Conservation (phyloP, 2,888 invertebrate genomes). For the Stenodera caucasica region DNA sequence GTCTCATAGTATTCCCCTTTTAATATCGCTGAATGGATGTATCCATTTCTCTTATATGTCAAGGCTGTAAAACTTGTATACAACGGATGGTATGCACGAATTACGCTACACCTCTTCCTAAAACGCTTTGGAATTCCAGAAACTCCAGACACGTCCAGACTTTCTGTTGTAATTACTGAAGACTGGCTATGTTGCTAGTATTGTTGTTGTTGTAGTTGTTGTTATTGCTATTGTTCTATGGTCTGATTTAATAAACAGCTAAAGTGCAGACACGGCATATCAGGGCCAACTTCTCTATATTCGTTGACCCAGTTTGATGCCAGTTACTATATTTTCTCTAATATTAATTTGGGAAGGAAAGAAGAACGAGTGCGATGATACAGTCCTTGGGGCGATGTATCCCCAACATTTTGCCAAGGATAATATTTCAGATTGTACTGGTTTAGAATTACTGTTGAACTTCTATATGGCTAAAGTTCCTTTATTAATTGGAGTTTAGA, state of each 20-base stretch:
- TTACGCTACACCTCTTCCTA: conserved; percentile 44
- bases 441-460: conserved; percentile 45
- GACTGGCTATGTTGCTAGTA: conserved; percentile 46
- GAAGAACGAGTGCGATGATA: not conserved
- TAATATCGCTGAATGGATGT: conserved; percentile 51
- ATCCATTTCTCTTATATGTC: conserved; percentile 52
- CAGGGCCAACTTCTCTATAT: conserved; percentile 11
- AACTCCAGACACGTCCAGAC: conserved; percentile 53
- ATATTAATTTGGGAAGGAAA: not conserved
- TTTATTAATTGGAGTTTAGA: conserved; percentile 51
- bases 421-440: conserved; percentile 49
- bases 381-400: not conserved
- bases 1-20: conserved; percentile 44
- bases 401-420: conserved; percentile 30
- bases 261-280: conserved; percentile 28
- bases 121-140: conserved; percentile 48
- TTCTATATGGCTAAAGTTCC: conserved; percentile 48
- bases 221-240: conserved; percentile 39
- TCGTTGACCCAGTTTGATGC: conserved; percentile 16
- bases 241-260: conserved; percentile 47
- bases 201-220: not conserved
- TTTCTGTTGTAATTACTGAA: conserved; percentile 51
- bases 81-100: conserved; percentile 45
- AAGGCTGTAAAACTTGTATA: conserved; percentile 32
- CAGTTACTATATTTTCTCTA: not conserved